Base-by-base conservation (phyloP, 2,797 vertebrate species). In the Macroramphosus scolopax region DNA sequence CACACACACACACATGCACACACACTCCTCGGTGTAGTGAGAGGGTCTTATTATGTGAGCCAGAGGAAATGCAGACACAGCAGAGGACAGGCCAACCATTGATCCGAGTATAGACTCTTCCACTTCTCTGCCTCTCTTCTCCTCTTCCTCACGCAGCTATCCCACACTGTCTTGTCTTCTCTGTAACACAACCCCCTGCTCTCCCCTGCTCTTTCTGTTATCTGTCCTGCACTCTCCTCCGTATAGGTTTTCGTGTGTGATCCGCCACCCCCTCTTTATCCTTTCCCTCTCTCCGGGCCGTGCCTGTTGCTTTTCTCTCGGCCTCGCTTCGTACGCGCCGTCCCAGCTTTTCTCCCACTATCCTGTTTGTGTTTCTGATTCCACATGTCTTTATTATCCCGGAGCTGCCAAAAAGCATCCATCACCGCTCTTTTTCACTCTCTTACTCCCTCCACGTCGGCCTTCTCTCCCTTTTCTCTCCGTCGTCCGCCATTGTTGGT, bases 71-170 rank as follows among this genome's bases (percentile, higher is more conserved):
- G 81, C 83, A 85, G 78, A 87, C 78, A 62, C 78, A 84, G 81
- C 79, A 79, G 81, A 83, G 81, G 81, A 87, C 83, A 87, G 75
- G 78, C 69, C 63, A 61, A 79, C 80, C 78, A 85, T 87, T 85
- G 81, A 87, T 85, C 80, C 28, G 65, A 69, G 72, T 75, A 73
- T 72, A 78, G 64, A 78, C 75, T 72, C 59, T 43, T 74, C 68
- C 77, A 59, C 65, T 64, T 62, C 63, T 68, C 66, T 54, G 58
- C 50, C 55, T 67, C 58, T 62, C 35, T 50, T 55, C 51, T 38
- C 40, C 20, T 46, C 59, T 73, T 47, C 68, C 55, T 56, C 32
- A 25, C 1, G 22, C 66, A 62, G 53, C 67, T 56, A 53, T 58
- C 51, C 59, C 79, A 61, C 73, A 75, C 68, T 57, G 64, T 70